These are phyloP conservation scores for Fukomys damarensis DNA, from an alignment of 2,113 vertebrate species.

Conservation along the genomic window DNA sequence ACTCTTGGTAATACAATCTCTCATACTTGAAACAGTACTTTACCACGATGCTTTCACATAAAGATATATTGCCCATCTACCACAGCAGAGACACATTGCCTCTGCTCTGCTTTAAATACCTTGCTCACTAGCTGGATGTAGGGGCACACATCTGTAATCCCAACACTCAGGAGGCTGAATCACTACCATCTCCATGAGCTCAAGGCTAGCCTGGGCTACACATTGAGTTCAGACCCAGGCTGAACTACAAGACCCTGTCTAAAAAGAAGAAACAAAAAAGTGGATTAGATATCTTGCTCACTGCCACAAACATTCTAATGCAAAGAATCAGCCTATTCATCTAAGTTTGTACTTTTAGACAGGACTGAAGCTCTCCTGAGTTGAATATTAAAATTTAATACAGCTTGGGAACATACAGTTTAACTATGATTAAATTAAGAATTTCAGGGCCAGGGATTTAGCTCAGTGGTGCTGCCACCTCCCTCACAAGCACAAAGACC, in stretches of 20 bases:
- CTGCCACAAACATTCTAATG: constrained; percentile 53
- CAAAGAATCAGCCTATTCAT: constrained; percentile 64
- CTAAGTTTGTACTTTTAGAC: constrained; percentile 50
- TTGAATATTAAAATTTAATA: constrained; percentile 77
- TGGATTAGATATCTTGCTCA: background rate
- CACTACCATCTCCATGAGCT: too few species aligned
- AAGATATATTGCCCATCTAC: background rate
- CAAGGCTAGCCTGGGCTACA: too few species aligned
- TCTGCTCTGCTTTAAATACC: background rate
- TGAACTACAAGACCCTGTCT: too few species aligned
- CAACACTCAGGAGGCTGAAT: too few species aligned
- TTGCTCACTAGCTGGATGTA: too few species aligned
- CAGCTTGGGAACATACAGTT: constrained; percentile 69
- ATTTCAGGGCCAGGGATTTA: too few species aligned
- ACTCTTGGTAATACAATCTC: background rate
- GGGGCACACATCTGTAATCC: too few species aligned
- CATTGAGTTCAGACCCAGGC: too few species aligned
- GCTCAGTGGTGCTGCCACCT: too few species aligned
- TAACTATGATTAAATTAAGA: constrained; percentile 79
- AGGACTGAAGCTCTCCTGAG: constrained; percentile 75
- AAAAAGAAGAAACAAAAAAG: too few species aligned
- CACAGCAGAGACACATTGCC: background rate
- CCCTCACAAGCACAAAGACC: too few species aligned
- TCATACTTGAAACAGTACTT: constrained; percentile 49
- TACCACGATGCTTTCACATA: constrained; percentile 66